Evolutionary conservation across 2,113 vertebrate species (phyloP).

Genomic region (Amblyopsis rosae): DNA sequence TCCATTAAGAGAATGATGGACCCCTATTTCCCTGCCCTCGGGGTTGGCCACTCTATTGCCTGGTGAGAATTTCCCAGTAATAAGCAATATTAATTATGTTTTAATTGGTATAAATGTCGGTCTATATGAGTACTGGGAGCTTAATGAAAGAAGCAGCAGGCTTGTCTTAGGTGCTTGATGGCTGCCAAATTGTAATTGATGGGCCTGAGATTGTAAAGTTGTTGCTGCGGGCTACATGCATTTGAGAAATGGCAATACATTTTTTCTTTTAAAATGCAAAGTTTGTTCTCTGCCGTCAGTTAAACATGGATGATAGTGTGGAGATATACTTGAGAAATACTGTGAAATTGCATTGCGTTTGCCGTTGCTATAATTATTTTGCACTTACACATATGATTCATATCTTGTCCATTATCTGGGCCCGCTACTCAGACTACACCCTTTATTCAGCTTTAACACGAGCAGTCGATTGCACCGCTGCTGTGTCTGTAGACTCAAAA

Average conservation of each 20-base stretch:
- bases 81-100: slow-evolving; percentile 78
- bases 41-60: slow-evolving; percentile 56
- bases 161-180: slow-evolving; percentile 61
- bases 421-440: neutral
- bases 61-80: slow-evolving; percentile 76
- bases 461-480: neutral
- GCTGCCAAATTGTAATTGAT: slow-evolving; percentile 79
- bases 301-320: slow-evolving; percentile 1
- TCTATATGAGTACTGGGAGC: slow-evolving; percentile 64
- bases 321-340: neutral
- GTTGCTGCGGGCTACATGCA: slow-evolving; percentile 4
- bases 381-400: neutral
- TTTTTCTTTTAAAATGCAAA: neutral
- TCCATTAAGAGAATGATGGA: slow-evolving; percentile 68
- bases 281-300: neutral
- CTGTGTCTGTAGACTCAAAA: neutral
- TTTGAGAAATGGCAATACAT: slow-evolving; percentile 12
- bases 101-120: slow-evolving; percentile 80
- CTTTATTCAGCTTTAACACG: neutral
- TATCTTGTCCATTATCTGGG: neutral
- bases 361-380: neutral
- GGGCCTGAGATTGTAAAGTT: slow-evolving; percentile 42
- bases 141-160: slow-evolving; percentile 69
- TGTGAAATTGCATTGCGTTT: no score
- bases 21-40: slow-evolving; percentile 55